Evolutionary conservation across 2,113 vertebrate species (phyloP).

Genomic region (Pipa parva): DNA sequence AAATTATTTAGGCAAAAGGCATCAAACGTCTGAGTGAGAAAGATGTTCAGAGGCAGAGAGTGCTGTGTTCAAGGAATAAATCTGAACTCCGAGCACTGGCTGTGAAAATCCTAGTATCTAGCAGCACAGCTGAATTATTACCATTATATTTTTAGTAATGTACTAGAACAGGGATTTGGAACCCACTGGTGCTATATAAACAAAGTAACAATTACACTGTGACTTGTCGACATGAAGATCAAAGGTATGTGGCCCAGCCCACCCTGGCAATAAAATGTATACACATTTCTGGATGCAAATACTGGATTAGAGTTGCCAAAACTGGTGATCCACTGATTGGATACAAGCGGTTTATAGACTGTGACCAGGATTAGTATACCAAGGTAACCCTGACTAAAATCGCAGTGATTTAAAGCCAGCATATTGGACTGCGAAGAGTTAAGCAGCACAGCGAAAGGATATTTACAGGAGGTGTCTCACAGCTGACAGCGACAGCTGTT

Average conservation of each 20-base stretch:
- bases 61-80: too few relatives aligned
- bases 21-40: too few relatives aligned
- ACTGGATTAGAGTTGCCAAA: neutral
- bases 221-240: slow-evolving; percentile 29
- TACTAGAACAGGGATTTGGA: slow-evolving; percentile 6
- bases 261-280: slow-evolving; percentile 3
- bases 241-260: slow-evolving; percentile 8
- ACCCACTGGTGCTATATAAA: slow-evolving; percentile 12
- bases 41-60: too few relatives aligned
- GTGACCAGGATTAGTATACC: neutral
- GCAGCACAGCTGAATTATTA: too few relatives aligned
- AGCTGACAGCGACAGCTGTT: slow-evolving; percentile 74
- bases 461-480: slow-evolving; percentile 59
- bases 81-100: too few relatives aligned
- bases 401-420: neutral
- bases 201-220: slow-evolving; percentile 9
- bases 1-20: too few relatives aligned
- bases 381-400: neutral
- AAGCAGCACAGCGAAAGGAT: slow-evolving; percentile 54
- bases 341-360: slow-evolving; percentile 26
- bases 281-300: neutral
- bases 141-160: slow-evolving; percentile 10
- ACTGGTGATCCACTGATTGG: slow-evolving; percentile 1
- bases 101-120: too few relatives aligned
- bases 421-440: slow-evolving; percentile 52